These are phyloP conservation scores for Ascidia mentula DNA, from an alignment of 23 tunicate genomes.

Conservation along the genomic window DNA sequence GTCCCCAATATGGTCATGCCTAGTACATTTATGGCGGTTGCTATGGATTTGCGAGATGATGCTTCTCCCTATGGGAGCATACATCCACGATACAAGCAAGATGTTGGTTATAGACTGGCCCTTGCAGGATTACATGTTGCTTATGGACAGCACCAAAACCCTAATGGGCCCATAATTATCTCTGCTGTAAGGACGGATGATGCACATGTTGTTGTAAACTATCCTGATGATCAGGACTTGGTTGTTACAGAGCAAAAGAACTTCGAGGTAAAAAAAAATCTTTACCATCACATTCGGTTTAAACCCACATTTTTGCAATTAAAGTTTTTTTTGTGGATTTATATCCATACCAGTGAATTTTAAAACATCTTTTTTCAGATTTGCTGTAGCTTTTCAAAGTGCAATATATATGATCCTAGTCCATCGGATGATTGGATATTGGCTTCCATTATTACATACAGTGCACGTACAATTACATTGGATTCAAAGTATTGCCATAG, in stretches of 20 bases:
- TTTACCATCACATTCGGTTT: too few relatives aligned
- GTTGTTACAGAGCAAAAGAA: conserved; percentile 54
- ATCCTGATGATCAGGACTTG: conserved; percentile 57
- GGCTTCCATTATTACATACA: conserved; percentile 28
- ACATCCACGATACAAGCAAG: conserved; percentile 84
- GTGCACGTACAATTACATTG: conserved; percentile 29
- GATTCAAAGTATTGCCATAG: conserved; percentile 5
- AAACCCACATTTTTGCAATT: too few relatives aligned
- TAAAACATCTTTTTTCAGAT: conserved; percentile 44
- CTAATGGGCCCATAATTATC: conserved; percentile 59
- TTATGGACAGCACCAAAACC: conserved; percentile 44
- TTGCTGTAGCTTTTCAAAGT: conserved; percentile 43
- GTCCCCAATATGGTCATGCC: conserved; percentile 71
- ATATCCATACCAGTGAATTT: too few relatives aligned
- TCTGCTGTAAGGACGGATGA: conserved; percentile 21
- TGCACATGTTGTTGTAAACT: conserved; percentile 45
- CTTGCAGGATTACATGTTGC: conserved; percentile 46
- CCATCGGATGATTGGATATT: conserved; percentile 27
- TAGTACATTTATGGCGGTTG: conserved; percentile 82
- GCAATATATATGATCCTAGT: conserved; percentile 23
- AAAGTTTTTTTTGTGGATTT: too few relatives aligned
- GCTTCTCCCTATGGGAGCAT: conserved; percentile 53
- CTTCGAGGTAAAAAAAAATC: conserved; percentile 51
- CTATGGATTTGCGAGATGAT: conserved; percentile 65
- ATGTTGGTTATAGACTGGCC: conserved; percentile 60